phyloP scores from a whole-genome alignment of 2,113 vertebrate genomes.

The Leuciscus idus region DNA sequence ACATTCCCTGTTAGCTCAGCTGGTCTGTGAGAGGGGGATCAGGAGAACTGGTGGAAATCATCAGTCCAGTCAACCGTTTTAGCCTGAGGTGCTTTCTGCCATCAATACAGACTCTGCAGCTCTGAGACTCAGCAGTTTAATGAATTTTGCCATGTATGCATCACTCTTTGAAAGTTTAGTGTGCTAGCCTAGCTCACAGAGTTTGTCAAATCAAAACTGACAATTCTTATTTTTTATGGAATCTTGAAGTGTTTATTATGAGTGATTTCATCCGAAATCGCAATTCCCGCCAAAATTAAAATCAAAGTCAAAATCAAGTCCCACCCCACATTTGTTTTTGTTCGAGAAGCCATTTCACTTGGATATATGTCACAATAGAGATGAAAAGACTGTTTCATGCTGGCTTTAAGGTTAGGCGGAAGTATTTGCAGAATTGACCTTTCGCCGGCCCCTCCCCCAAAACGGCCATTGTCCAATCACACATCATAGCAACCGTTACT shows the following conservation, averaged over 20 bases:
- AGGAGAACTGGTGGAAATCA: not conserved
- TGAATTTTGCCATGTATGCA: not conserved
- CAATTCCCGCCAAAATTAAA: no score
- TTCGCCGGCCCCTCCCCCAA: no score
- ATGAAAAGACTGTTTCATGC: no score
- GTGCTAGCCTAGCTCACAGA: not conserved
- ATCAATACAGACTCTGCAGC: not conserved
- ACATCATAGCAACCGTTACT: no score
- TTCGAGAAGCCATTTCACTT: no score
- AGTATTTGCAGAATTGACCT: not conserved
- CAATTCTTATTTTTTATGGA: no score
- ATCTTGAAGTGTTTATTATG: no score
- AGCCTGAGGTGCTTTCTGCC: slow-evolving; percentile 3
- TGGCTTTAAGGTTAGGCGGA: not conserved
- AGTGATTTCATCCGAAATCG: no score
- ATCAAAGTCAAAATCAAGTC: no score
- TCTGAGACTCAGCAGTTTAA: not conserved
- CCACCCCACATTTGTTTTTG: no score
- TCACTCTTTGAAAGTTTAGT: not conserved
- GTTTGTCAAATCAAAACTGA: not conserved
- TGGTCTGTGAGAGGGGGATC: slow-evolving; percentile 9
- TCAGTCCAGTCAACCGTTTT: slow-evolving; percentile 13
- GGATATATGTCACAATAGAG: no score
- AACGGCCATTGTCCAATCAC: no score
- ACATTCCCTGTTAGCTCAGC: slow-evolving; percentile 22